Evolutionary conservation across 2,113 vertebrate species (phyloP).

Genomic region (Archilochus colubris): DNA sequence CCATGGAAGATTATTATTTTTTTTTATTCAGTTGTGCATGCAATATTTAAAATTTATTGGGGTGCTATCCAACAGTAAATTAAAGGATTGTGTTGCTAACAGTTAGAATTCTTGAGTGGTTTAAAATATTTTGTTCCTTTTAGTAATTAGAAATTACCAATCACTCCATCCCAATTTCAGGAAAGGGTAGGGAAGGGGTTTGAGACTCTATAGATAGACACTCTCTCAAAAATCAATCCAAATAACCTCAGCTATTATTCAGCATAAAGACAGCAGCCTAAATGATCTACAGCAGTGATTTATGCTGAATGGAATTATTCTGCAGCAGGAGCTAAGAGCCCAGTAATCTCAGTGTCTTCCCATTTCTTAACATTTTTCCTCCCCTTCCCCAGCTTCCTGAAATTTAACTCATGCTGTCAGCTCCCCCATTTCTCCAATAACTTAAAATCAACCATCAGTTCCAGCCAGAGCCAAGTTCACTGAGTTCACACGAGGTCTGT

Average conservation of each 20-base stretch:
- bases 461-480: background rate
- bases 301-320: background rate
- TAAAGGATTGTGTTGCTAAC: background rate
- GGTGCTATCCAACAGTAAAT: background rate
- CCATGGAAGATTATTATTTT: background rate
- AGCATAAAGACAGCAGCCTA: background rate
- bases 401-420: background rate
- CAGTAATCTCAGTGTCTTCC: background rate
- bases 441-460: background rate
- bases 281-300: background rate
- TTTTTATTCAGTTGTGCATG: background rate
- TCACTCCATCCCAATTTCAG: background rate
- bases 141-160: background rate
- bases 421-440: background rate
- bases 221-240: background rate
- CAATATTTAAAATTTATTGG: background rate
- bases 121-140: background rate
- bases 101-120: background rate
- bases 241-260: background rate
- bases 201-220: background rate
- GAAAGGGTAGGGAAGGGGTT: background rate
- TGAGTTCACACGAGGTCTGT: background rate
- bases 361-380: background rate
- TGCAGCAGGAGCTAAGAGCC: background rate
- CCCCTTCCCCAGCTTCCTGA: background rate